Percentiles rank a stretch among this genome's conserved stretches.
Evolutionary conservation across 2,797 vertebrate genomes (phyloP).

Genomic region (Gallinago stenura): DNA sequence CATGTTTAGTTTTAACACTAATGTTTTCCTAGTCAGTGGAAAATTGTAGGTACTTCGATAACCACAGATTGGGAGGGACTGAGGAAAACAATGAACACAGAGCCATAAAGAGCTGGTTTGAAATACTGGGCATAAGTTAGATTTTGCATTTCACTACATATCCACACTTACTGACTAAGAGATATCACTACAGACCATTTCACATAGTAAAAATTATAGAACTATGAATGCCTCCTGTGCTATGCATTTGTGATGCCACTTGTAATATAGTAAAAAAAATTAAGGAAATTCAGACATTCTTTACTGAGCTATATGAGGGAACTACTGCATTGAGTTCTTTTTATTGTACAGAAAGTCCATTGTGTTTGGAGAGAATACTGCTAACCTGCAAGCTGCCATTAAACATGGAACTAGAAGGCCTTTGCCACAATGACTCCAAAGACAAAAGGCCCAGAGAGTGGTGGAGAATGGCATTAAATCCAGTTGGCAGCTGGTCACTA

Average conservation of each 20-base stretch:
- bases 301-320: background rate
- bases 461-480: too few relatives aligned
- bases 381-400: background rate
- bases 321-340: background rate
- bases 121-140: rapidly evolving
- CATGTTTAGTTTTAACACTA: background rate
- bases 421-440: background rate
- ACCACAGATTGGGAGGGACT: background rate
- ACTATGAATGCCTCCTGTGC: background rate
- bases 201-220: background rate
- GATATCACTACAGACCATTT: background rate
- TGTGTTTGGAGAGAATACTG: background rate
- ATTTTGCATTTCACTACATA: background rate
- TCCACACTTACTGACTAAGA: background rate
- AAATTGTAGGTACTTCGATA: background rate
- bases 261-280: background rate
- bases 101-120: background rate
- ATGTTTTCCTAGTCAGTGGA: background rate
- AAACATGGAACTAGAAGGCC: background rate
- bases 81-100: background rate
- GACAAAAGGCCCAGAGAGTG: background rate
- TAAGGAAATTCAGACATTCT: background rate
- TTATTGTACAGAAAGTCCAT: background rate
- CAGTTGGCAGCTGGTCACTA: too few relatives aligned
- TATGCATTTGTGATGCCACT: background rate